Percentiles rank a stretch among this genome's conserved stretches.
Evolutionary conservation across 2,113 vertebrate species (phyloP).

Genomic region (Zosterops hypoxanthus): DNA sequence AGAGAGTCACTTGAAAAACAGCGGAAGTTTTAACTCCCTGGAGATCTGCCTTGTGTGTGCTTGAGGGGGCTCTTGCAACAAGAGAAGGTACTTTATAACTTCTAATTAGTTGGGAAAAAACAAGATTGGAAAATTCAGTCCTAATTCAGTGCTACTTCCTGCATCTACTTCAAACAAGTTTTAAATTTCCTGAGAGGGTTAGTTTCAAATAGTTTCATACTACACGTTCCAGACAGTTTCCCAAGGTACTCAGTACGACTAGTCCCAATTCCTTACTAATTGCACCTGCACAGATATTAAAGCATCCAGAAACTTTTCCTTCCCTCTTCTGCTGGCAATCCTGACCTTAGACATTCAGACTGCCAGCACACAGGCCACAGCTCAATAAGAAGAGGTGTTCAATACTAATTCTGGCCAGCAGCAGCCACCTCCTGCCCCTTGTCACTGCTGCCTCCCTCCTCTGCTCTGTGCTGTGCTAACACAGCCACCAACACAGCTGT

Average conservation of each 20-base stretch:
- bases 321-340: not conserved
- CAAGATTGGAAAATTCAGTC: not conserved
- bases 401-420: not conserved
- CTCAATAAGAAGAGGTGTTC: not conserved
- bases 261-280: not conserved
- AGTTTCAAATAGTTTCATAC: not conserved
- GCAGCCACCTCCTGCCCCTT: not conserved
- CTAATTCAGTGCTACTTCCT: not conserved
- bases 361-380: not conserved
- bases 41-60: not conserved
- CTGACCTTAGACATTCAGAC: not conserved
- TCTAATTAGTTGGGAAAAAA: not conserved
- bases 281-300: not conserved
- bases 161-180: not conserved
- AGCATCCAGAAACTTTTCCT: not conserved
- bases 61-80: not conserved
- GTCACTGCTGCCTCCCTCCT: not conserved
- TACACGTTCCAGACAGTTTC: not conserved
- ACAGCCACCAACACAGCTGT: accelerated
- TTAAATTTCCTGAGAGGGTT: not conserved
- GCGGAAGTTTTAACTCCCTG: not conserved
- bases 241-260: too few relatives aligned
- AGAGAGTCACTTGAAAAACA: not conserved
- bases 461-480: not conserved
- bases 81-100: not conserved